A percentile compares a stretch with the other conserved stretches of the same genome.
Evolutionary conservation across 2,888 invertebrate species (phyloP).

Genomic region (Ochropleura leucogaster): DNA sequence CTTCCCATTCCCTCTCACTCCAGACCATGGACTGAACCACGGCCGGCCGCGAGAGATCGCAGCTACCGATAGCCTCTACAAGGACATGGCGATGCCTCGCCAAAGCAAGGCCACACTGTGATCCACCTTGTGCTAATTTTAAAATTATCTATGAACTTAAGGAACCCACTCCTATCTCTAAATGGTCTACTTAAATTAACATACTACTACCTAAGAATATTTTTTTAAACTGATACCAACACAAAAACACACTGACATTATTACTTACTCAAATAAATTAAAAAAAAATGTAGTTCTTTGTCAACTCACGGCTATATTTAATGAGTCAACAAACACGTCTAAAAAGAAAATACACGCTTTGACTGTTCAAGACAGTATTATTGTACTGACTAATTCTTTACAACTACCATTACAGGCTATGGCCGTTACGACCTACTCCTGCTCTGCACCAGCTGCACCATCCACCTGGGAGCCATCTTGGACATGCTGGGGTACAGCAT

Average conservation of each 20-base stretch:
- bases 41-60: no score
- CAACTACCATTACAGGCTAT: constrained; percentile 58
- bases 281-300: background rate
- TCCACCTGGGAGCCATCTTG: constrained; percentile 57
- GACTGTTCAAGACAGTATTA: background rate
- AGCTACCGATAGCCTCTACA: no score
- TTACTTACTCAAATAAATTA: background rate
- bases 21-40: no score
- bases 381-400: background rate
- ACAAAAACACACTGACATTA: background rate
- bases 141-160: background rate
- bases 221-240: no score
- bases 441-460: constrained; percentile 61
- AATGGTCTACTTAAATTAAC: background rate
- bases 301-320: no score
- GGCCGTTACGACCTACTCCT: constrained; percentile 64
- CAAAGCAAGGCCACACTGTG: no score
- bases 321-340: background rate
- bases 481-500: constrained; percentile 70
- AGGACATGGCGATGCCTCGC: no score
- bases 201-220: background rate
- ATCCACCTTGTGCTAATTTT: background rate
- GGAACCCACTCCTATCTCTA: background rate
- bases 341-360: background rate
- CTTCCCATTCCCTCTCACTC: no score